A percentile compares a stretch with the other conserved stretches of the same genome.
These are phyloP conservation scores for Neoscelio sp. DNA, from an alignment of 2,888 invertebrate genomes.

Conservation along the genomic window DNA sequence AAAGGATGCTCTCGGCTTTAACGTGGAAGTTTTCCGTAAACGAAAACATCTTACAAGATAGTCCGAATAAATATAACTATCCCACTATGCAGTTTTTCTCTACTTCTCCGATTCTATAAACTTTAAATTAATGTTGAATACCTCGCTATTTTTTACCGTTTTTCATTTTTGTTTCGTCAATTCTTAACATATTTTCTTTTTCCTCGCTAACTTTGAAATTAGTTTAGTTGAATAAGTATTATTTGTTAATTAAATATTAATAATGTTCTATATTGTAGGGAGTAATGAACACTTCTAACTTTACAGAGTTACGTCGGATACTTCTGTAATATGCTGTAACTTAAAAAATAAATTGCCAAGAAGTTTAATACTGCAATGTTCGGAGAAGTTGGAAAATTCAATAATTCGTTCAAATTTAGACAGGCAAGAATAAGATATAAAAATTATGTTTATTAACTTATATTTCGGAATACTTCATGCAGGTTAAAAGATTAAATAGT, in stretches of 20 bases:
- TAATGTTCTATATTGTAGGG: not conserved
- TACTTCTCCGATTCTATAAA: not conserved
- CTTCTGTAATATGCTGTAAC: no score
- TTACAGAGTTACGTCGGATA: no score
- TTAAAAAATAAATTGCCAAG: not conserved
- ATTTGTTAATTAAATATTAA: not conserved
- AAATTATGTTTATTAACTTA: no score
- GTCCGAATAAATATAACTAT: constrained; percentile 35
- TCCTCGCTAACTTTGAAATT: not conserved
- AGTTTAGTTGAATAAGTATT: constrained; percentile 6
- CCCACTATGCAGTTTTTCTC: not conserved
- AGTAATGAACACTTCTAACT: no score
- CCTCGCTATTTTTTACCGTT: not conserved
- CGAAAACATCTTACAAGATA: constrained; percentile 18
- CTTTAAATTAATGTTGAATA: not conserved
- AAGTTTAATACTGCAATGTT: constrained; percentile 23
- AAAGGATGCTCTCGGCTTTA: constrained; percentile 14
- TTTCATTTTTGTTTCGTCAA: not conserved
- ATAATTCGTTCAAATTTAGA: no score
- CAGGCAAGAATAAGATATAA: no score
- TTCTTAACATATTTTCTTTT: not conserved
- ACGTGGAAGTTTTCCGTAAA: constrained; percentile 23
- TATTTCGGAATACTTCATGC: no score
- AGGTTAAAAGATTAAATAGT: no score
- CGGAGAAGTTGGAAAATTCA: constrained; percentile 21